These are phyloP conservation scores for Labeo rohita DNA, from an alignment of 2,113 vertebrate genomes.

Conservation along the genomic window DNA sequence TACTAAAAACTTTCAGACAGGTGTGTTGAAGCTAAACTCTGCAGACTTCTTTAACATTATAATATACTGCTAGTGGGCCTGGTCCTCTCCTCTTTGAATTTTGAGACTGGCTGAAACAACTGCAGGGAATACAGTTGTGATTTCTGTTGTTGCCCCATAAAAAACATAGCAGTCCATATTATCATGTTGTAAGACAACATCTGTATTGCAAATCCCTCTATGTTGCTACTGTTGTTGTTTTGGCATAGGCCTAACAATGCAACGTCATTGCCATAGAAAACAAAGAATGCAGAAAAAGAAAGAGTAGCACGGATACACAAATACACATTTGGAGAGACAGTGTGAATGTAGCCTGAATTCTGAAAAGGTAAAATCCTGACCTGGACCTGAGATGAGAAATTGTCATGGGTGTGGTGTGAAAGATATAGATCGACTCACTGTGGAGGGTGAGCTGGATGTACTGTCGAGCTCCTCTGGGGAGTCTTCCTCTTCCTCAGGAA, in stretches of 20 bases:
- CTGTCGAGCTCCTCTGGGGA: constrained; percentile 81
- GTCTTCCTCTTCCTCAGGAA: constrained; percentile 90
- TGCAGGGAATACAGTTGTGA: too few relatives aligned
- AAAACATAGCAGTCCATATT: too few relatives aligned
- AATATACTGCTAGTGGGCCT: too few relatives aligned
- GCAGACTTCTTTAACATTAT: too few relatives aligned
- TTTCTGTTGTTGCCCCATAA: too few relatives aligned
- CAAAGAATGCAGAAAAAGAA: background rate
- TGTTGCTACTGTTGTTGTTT: too few relatives aligned
- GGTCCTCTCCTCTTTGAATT: too few relatives aligned
- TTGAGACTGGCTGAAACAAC: too few relatives aligned
- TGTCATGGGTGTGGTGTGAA: constrained; percentile 2
- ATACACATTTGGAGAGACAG: background rate
- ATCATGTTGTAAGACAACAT: too few relatives aligned
- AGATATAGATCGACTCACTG: constrained; percentile 70
- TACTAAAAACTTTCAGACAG: too few relatives aligned
- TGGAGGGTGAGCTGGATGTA: constrained; percentile 74
- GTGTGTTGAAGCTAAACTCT: too few relatives aligned
- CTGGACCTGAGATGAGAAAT: background rate
- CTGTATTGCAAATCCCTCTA: too few relatives aligned
- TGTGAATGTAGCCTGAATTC: background rate
- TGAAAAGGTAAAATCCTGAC: background rate
- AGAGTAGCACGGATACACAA: background rate
- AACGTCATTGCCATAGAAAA: background rate
- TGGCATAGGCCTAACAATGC: background rate